phyloP scores from a whole-genome alignment of 2,888 invertebrate species.

The Phengaris alcon region DNA sequence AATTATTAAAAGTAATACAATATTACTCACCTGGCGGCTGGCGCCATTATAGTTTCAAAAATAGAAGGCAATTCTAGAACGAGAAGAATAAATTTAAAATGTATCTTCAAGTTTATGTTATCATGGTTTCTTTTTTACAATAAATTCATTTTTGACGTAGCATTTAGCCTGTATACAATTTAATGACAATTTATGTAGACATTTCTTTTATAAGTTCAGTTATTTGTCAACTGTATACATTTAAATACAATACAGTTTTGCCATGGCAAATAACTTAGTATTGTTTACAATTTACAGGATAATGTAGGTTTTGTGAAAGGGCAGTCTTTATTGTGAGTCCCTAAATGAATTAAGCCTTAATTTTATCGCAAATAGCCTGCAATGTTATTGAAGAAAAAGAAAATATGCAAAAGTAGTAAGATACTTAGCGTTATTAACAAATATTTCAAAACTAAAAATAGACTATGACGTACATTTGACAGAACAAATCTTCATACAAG shows the following conservation, averaged over 20 bases:
- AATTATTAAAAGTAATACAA: constrained; percentile 7
- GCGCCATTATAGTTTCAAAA: constrained; percentile 15
- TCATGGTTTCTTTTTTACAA: constrained; percentile 1
- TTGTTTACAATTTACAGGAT: neutral
- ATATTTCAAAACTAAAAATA: too few relatives aligned
- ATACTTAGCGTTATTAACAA: too few relatives aligned
- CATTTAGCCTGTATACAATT: constrained; percentile 18
- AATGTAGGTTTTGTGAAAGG: too few relatives aligned
- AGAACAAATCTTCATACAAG: too few relatives aligned
- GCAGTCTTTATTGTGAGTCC: too few relatives aligned
- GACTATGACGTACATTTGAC: too few relatives aligned
- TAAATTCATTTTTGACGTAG: constrained; percentile 10
- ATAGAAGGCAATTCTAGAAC: neutral
- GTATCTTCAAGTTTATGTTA: neutral
- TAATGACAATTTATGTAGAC: neutral
- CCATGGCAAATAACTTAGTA: constrained; percentile 6
- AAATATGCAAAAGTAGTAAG: too few relatives aligned
- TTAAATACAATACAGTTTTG: constrained; percentile 10
- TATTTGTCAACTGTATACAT: constrained; percentile 15
- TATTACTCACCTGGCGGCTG: constrained; percentile 4
- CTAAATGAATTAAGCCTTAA: too few relatives aligned
- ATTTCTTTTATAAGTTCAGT: constrained; percentile 11
- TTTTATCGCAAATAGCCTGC: too few relatives aligned
- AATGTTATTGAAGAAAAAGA: too few relatives aligned
- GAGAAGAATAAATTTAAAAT: constrained; percentile 20